Percentiles rank a stretch among this genome's conserved stretches.
Evolutionary conservation across 1,140 invertebrate genomes (phyloP).

Genomic region (Venustaconcha ellipsiformis): DNA sequence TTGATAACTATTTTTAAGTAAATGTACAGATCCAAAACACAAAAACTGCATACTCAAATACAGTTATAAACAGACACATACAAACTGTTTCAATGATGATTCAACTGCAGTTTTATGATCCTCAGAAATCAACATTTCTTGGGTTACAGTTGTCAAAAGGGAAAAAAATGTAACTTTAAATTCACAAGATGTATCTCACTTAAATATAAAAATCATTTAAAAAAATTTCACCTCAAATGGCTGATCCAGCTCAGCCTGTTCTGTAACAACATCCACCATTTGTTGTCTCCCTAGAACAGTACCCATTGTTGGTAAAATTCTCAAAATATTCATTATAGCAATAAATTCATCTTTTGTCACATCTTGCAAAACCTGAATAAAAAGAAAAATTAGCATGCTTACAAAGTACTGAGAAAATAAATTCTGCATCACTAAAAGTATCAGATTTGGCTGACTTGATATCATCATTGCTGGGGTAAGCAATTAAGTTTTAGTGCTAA

Average conservation of each 20-base stretch:
- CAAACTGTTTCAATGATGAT: too few species aligned
- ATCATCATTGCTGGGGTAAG: not conserved
- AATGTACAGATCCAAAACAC: too few species aligned
- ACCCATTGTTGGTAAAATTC: constrained; percentile 82
- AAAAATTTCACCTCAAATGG: constrained; percentile 75
- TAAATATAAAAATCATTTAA: not conserved
- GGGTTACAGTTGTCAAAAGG: too few species aligned
- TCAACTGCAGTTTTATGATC: too few species aligned
- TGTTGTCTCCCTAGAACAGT: constrained; percentile 87
- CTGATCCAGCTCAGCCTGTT: constrained; percentile 84
- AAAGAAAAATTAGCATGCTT: not conserved
- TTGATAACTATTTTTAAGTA: too few species aligned
- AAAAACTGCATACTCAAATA: too few species aligned
- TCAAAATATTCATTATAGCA: constrained; percentile 86
- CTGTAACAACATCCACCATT: constrained; percentile 85
- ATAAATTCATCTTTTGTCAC: constrained; percentile 93
- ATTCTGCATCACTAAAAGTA: not conserved
- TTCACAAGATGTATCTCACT: not conserved
- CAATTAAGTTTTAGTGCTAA: not conserved
- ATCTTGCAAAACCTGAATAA: constrained; percentile 75
- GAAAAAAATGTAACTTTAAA: too few species aligned
- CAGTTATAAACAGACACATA: too few species aligned
- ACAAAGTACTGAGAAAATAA: too few species aligned
- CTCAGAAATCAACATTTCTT: too few species aligned
- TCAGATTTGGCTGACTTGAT: not conserved